Conservation (phyloP, 2,888 invertebrate genomes). For the Thelaira solivaga region DNA sequence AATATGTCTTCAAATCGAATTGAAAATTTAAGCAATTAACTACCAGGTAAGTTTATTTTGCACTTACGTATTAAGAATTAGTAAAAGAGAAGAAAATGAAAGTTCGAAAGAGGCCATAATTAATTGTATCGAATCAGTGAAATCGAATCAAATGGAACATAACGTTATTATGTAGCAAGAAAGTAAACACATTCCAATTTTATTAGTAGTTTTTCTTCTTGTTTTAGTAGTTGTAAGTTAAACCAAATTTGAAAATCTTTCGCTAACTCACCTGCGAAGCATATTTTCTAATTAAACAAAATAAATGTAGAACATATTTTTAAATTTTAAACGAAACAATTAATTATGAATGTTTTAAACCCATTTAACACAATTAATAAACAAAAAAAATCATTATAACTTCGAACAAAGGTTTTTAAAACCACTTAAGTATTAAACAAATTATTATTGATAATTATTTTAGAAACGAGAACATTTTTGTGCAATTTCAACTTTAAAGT, state of each 20-base stretch:
- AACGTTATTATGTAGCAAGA: slow-evolving; percentile 27
- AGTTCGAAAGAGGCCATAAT: slow-evolving; percentile 40
- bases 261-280: neutral
- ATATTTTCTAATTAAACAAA: neutral
- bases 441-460: slow-evolving; percentile 31
- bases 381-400: slow-evolving; percentile 29
- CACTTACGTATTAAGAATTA: neutral
- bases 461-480: slow-evolving; percentile 45
- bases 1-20: slow-evolving; percentile 61
- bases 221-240: slow-evolving; percentile 24
- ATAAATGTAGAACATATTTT: slow-evolving; percentile 30
- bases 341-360: slow-evolving; percentile 30
- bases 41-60: slow-evolving; percentile 49
- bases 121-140: no score
- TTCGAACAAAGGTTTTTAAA: slow-evolving; percentile 64
- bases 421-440: slow-evolving; percentile 53
- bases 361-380: no score
- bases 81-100: neutral
- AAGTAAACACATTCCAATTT: slow-evolving; percentile 47
- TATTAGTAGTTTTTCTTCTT: slow-evolving; percentile 16
- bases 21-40: slow-evolving; percentile 65
- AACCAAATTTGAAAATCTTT: neutral
- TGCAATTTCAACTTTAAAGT: slow-evolving; percentile 66
- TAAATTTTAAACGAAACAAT: neutral
- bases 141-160: slow-evolving; percentile 1